Evolutionary conservation across 2,888 invertebrate species (phyloP).

Genomic region (Tetragonisca angustula): DNA sequence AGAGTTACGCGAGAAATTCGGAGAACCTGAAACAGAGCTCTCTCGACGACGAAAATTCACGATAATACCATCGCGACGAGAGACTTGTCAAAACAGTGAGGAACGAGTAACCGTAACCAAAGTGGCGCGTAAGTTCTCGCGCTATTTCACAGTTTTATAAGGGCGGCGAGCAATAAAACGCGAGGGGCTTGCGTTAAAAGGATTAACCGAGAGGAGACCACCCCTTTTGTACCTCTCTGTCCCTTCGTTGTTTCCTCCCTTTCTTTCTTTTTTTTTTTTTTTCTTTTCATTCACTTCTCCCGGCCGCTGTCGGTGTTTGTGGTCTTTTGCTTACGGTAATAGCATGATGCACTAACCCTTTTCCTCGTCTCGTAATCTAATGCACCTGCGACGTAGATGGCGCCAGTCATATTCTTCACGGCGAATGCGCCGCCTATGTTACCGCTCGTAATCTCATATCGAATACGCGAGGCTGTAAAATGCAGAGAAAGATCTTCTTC

Average conservation of each 20-base stretch:
- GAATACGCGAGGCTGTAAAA: conserved; percentile 96
- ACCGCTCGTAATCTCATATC: conserved; percentile 99
- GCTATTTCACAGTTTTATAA: conserved; percentile 16
- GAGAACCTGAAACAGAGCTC: neutral
- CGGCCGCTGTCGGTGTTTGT: conserved; percentile 5
- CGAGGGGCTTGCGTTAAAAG: conserved; percentile 16
- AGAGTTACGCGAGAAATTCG: neutral
- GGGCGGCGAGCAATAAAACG: conserved; percentile 21
- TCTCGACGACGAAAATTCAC: conserved; percentile 9
- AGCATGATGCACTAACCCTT: conserved; percentile 89
- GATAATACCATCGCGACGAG: neutral
- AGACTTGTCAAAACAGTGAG: conserved; percentile 22
- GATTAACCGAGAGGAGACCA: conserved; percentile 13
- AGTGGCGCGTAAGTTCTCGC: conserved; percentile 8
- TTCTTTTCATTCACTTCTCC: neutral
- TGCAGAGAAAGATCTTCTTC: conserved; percentile 43
- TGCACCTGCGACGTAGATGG: conserved; percentile 98
- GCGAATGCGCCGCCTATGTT: conserved; percentile 99
- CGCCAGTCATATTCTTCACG: conserved; percentile 99
- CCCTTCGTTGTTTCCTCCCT: too few species aligned
- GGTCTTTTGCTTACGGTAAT: neutral
- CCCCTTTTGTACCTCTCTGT: too few species aligned
- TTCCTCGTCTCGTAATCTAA: conserved; percentile 98
- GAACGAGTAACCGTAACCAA: conserved; percentile 4
- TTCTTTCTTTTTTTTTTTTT: neutral